Evolutionary conservation across 2,888 invertebrate species (phyloP), one percentile per base, ranked within the genome.

Genomic region (Andrena camellia): DNA sequence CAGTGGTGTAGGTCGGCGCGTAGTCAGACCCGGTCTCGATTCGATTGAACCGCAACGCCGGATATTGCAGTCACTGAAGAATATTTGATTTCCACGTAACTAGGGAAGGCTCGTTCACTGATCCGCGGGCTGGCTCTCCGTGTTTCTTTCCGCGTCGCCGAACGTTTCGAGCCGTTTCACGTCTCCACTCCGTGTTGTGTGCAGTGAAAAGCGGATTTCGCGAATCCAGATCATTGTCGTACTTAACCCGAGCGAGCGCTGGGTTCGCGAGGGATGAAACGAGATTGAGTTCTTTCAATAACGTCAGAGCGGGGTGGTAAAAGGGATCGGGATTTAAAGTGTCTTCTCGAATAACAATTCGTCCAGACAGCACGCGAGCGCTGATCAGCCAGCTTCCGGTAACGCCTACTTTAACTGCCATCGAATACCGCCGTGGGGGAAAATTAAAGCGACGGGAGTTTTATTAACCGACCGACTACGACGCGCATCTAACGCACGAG

Each of bases 31-130:
- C 66, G 75, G 76, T 35, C 78, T 63, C 76, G 74, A 66, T 80
- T 84, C 74, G 79, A 73, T 76, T 23, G 76, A 77, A 77, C 75
- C 83, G 83, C 83, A 69, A 64, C 76, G 70, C 90, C 92, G 93
- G 93, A 93, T 92, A 92, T 93, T 93, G 91, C 82, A 77, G 86
- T 90, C 90, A 91, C 88, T 85, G 90, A 91, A 91, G 90, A 90
- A 91, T 91, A 92, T 93, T 92, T 87, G 92, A 93, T 92, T 93
- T 91, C 87, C 85, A 89, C 87, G 86, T 90, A 90, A 90, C 89
- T 69, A 69, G 78, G 76, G 10, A 68, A 54, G 68, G 68, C 54
- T 81, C 75, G 76, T 73, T 79, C 76, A 64, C 68, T 66, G 86
- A 88, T 88, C 78, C 68, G 69, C 64, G 78, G 64, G 20, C 75